Base-by-base conservation (phyloP, 2,888 invertebrate genomes). In the Cantharis flavilabris region DNA sequence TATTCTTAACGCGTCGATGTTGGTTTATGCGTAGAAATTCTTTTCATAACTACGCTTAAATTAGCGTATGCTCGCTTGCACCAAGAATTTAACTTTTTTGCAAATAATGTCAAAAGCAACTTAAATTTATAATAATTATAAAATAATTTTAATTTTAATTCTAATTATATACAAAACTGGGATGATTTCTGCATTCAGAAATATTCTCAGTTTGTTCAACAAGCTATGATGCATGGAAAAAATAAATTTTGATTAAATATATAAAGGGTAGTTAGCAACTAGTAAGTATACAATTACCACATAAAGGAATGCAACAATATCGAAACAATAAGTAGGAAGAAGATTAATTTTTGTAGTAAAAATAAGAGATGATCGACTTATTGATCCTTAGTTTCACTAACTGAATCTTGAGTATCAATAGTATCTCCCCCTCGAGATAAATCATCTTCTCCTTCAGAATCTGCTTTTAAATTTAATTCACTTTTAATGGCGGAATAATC, bases 401-500 rank as follows among this genome's bases (percentile, higher is more conserved):
- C 28, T 16, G 70, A 70, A 28, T 70, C 70, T 70, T 33, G 28
- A 9, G 28, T 18, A 70, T 30, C 28, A 16, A 70, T 33, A 28
- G 30, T 30, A 33, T 30, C 33, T n/a, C 28, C 26, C 16, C 28
- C 70, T 9, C 28, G 5, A 14, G 33, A 30, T 33, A 70, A 28
- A n/a, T 65, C 65, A 28, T 65, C 69, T 33, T 76, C 72, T 9
- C 33, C 28, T 62, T 49, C 69, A 11, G 70, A 16, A 26, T 75
- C 70, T 10, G 11, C 16, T 81, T 86, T 87, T 49, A 83, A 79
- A 71, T 82, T 81, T 63, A 86, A 79, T 76, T 88, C 88, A 14
- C 83, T 78, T 77, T 88, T 88, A 62, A 87, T 83, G 23, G 85
- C 83, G 2, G 87, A 84, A 82, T 86, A 87, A 82, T 88, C 88